Conservation (phyloP, 2,113 vertebrate genomes). For the Monarcha castaneiventris region DNA sequence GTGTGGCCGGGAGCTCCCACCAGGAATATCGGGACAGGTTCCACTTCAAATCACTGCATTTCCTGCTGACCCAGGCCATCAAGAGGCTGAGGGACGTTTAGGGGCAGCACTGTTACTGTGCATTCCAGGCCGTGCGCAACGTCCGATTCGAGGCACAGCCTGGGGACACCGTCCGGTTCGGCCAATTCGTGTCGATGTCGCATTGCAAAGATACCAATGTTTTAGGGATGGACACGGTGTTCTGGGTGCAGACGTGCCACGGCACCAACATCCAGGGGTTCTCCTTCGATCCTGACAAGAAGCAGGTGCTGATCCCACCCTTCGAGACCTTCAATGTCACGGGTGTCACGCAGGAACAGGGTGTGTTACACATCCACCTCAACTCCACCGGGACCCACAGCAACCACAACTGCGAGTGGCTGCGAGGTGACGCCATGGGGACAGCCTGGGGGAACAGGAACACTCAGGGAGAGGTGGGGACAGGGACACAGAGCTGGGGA, state of each 20-base stretch:
- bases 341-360: no score
- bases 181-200: rapidly evolving
- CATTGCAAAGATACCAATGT: no score
- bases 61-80: not conserved
- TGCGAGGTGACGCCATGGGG: not conserved
- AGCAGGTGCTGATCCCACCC: not conserved
- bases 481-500: no score
- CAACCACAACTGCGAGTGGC: not conserved
- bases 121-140: rapidly evolving
- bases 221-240: not conserved
- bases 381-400: not conserved
- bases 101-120: not conserved
- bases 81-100: no score
- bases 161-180: not conserved
- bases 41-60: not conserved
- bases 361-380: not conserved
- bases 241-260: not conserved
- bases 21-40: not conserved
- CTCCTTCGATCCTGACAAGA: not conserved
- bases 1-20: rapidly evolving
- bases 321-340: not conserved
- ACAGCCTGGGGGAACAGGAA: no score
- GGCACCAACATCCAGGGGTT: rapidly evolving
- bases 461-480: no score
- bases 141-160: rapidly evolving